phyloP scores from a whole-genome alignment of 2,888 invertebrate genomes.

The Alitta virens region DNA sequence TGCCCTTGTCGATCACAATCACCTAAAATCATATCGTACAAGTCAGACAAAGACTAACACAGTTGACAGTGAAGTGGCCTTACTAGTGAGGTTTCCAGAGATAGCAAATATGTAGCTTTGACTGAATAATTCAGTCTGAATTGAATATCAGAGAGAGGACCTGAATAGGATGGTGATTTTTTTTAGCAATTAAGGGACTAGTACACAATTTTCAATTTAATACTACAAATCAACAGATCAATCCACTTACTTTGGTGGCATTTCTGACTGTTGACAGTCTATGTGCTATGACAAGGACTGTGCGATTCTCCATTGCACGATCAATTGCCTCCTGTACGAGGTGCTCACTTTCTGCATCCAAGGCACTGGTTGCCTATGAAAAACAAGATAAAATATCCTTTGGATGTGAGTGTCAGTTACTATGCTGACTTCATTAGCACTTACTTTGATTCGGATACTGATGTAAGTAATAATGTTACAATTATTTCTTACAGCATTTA shows the following conservation, averaged over 20 bases:
- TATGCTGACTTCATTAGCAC: no score
- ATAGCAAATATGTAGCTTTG: not conserved
- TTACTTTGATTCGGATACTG: no score
- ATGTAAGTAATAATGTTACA: no score
- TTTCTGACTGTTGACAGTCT: slow-evolving; percentile 22
- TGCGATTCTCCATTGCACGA: slow-evolving; percentile 17
- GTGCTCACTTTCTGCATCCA: slow-evolving; percentile 24
- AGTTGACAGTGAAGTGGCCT: not conserved
- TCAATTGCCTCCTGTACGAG: slow-evolving; percentile 24
- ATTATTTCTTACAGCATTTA: no score
- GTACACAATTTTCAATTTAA: no score
- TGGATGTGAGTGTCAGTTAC: no score
- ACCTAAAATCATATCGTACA: slow-evolving; percentile 34
- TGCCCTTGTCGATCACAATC: slow-evolving; percentile 52
- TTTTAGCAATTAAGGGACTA: no score
- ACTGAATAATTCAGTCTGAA: no score
- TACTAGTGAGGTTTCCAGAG: not conserved
- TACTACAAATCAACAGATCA: no score
- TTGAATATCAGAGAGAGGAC: no score
- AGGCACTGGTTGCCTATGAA: slow-evolving; percentile 24
- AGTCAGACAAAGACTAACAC: not conserved
- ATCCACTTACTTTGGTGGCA: slow-evolving; percentile 20
- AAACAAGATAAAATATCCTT: not conserved
- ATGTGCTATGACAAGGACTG: slow-evolving; percentile 21
- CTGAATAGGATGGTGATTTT: no score